Percentiles rank a stretch among this genome's conserved stretches.
Conservation (phyloP, 2,888 invertebrate genomes). For the Lithophane ornitopus region DNA sequence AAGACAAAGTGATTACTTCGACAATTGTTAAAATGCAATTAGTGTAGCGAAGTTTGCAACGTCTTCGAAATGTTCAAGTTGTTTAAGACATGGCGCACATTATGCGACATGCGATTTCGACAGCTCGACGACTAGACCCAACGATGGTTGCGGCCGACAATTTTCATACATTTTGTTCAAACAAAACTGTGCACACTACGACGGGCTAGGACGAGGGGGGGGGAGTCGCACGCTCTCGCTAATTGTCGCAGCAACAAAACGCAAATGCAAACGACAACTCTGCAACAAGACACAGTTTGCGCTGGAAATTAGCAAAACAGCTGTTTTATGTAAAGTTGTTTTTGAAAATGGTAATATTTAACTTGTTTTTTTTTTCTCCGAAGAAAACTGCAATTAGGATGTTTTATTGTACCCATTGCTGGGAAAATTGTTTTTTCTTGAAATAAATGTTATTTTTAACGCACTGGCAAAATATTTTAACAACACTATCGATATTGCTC, state of each 20-base stretch:
- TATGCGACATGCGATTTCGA: not conserved
- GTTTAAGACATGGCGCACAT: not conserved
- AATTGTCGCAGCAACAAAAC: too few species aligned
- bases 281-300: too few species aligned
- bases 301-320: constrained; percentile 9
- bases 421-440: not conserved
- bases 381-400: constrained; percentile 15
- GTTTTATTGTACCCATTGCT: not conserved
- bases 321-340: constrained; percentile 14
- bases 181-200: too few species aligned
- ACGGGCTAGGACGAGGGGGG: too few species aligned
- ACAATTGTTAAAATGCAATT: constrained; percentile 57
- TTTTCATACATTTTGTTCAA: too few species aligned
- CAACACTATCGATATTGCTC: not conserved
- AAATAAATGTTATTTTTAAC: not conserved
- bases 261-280: too few species aligned
- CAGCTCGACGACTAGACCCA: not conserved
- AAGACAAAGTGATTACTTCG: constrained; percentile 35
- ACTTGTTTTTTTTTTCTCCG: not conserved
- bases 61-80: constrained; percentile 10
- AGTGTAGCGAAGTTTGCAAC: constrained; percentile 36
- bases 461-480: not conserved
- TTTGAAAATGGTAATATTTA: constrained; percentile 4
- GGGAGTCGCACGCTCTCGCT: too few species aligned
- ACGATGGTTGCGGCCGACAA: too few species aligned